Conservation (phyloP, 2,888 invertebrate genomes). For the Pachydiplax longipennis region DNA sequence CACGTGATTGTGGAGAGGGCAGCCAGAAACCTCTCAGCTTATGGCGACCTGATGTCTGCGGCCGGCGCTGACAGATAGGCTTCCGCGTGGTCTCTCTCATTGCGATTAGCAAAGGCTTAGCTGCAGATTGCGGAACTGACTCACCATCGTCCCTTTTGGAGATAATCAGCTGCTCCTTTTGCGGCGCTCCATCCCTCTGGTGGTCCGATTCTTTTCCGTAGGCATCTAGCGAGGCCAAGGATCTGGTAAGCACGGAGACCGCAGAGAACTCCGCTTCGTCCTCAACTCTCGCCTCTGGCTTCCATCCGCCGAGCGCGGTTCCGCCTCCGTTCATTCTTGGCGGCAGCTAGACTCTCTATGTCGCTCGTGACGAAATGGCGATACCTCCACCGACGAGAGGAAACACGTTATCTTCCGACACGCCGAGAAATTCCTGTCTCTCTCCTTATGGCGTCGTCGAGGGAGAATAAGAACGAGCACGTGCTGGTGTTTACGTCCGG, state of each 20-base stretch:
- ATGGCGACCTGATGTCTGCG: too few relatives aligned
- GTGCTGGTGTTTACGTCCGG: too few relatives aligned
- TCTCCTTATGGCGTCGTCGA: neutral
- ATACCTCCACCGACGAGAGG: neutral
- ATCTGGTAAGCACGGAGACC: neutral
- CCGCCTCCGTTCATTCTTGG: neutral
- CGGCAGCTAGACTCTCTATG: neutral
- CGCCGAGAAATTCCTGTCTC: neutral
- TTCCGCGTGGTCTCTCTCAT: too few relatives aligned
- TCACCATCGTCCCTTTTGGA: neutral
- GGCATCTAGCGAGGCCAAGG: neutral
- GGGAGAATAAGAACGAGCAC: too few relatives aligned
- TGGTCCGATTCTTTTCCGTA: neutral
- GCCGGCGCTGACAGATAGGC: too few relatives aligned
- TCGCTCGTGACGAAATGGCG: neutral
- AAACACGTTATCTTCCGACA: neutral
- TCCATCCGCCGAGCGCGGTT: neutral
- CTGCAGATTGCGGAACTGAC: neutral
- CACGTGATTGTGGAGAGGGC: too few relatives aligned
- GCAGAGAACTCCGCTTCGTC: neutral
- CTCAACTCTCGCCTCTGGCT: neutral
- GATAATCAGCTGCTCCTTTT: neutral
- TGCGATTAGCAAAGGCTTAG: too few relatives aligned
- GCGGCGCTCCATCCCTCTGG: neutral
- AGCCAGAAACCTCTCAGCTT: too few relatives aligned